Conservation (phyloP, 2,113 vertebrate genomes). For the Origma solitaria region DNA sequence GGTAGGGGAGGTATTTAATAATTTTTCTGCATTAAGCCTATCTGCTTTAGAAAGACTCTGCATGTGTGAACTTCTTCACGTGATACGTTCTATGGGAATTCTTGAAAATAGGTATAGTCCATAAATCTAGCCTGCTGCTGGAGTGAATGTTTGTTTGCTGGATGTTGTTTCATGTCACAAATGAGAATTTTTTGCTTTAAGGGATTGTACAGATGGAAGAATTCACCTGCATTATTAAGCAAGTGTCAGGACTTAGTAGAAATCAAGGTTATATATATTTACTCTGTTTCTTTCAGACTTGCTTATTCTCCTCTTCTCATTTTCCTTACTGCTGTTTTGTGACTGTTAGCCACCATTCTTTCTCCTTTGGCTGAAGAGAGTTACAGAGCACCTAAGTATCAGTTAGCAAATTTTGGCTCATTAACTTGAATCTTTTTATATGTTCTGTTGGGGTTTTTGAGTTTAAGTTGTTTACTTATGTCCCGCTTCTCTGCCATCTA, state of each 20-base stretch:
- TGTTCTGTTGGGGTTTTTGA: accelerated
- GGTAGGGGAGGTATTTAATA: neutral
- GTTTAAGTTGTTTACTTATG: neutral
- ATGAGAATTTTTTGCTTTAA: neutral
- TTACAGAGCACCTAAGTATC: neutral
- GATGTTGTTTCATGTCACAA: neutral
- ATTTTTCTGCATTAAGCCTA: neutral
- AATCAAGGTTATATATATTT: neutral
- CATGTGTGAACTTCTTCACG: neutral
- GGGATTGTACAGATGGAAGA: accelerated
- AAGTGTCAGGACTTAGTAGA: neutral
- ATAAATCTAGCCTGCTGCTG: neutral
- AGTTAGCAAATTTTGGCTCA: neutral
- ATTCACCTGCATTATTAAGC: neutral
- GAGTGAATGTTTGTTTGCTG: neutral
- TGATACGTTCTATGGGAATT: accelerated
- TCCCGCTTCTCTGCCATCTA: neutral
- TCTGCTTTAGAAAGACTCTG: neutral
- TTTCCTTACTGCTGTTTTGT: neutral
- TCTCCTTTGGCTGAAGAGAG: neutral
- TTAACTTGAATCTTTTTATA: neutral
- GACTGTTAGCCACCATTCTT: neutral
- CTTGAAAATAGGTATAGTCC: neutral
- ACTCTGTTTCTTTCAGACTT: neutral
- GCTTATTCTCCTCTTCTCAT: neutral